phyloP scores from a whole-genome alignment of 2,888 invertebrate species.

The Drosophila rellima region DNA sequence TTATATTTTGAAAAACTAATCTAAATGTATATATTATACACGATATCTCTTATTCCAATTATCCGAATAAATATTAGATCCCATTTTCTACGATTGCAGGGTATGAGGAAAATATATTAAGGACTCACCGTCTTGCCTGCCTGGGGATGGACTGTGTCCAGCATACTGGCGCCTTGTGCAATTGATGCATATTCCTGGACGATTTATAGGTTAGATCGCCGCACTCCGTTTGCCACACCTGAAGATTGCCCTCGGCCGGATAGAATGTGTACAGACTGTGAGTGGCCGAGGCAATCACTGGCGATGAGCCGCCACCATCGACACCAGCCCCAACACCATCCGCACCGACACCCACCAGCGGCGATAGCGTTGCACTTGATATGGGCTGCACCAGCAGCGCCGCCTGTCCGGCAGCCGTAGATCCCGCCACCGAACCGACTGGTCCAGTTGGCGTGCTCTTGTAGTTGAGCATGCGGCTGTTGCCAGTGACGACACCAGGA shows the following conservation, averaged over 20 bases:
- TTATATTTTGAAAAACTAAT: no score
- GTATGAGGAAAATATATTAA: neutral
- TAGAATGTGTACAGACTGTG: constrained; percentile 86
- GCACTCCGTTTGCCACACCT: constrained; percentile 85
- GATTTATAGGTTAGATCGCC: constrained; percentile 85
- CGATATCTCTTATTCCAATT: no score
- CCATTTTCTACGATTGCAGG: neutral
- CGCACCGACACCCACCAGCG: constrained; percentile 69
- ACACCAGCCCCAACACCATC: constrained; percentile 74
- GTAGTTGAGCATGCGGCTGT: constrained; percentile 83
- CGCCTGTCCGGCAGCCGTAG: constrained; percentile 74
- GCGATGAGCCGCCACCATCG: constrained; percentile 79
- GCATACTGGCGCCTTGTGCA: constrained; percentile 85
- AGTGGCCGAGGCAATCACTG: constrained; percentile 85
- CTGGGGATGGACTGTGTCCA: constrained; percentile 86
- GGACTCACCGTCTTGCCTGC: constrained; percentile 85
- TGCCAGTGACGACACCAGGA: constrained; percentile 35
- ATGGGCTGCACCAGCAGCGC: constrained; percentile 83
- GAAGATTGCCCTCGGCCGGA: constrained; percentile 85
- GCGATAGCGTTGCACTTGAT: constrained; percentile 82
- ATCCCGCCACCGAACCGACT: constrained; percentile 42
- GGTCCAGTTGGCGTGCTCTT: constrained; percentile 61
- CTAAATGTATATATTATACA: no score
- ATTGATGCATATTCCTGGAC: constrained; percentile 84
- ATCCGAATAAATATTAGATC: no score